Evolutionary conservation across 2,113 vertebrate genomes (phyloP), one percentile per base, ranked within the genome.

Genomic region (Centropristis striata): DNA sequence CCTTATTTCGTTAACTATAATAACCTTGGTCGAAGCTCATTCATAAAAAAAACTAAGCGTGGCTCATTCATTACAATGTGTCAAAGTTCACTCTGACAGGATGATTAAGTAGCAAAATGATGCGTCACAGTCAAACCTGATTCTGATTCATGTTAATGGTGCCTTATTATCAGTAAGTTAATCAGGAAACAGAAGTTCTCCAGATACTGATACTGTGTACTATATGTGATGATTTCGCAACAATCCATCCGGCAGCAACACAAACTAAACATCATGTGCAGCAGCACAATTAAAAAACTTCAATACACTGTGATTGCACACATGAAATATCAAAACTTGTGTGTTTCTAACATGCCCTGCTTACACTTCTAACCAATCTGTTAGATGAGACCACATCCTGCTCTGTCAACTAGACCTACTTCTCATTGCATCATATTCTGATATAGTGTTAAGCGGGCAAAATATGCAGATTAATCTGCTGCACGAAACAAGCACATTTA

Each of bases 381-480:
- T 49, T 16, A n/a, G 20, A n/a, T n/a, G n/a, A 68, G 32, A 86
- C 68, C 71, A 84, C 85, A 86, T 87, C 87, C 78, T 80, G 80
- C 44, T 74, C 14, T 27, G 5, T 75, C 47, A 66, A 57, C 49
- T 21, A 16, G 32, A 46, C 15, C 36, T 28, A 55, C 5, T 37
- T 55, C 6, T 47, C 27, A 47, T 8, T 57, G 42, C 37, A n/a
- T 21, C 15, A 27, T 20, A 57, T 14, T 6, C 36, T 15, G 4
- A 20, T 11, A 8, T 1, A 39, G 3, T 32, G 32, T 32, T 4
- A 20, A 9, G 14, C 4, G 12, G 55, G 8, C 32, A 61, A 16
- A 64, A 28, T 16, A 8, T 21, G 3, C 15, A 47, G 4, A 25
- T 10, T 27, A 16, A 28, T 28, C 10, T 28, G 61, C 10, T 28